Evolutionary conservation across 2,113 vertebrate species (phyloP).

Genomic region (Pseudopodoces humilis): DNA sequence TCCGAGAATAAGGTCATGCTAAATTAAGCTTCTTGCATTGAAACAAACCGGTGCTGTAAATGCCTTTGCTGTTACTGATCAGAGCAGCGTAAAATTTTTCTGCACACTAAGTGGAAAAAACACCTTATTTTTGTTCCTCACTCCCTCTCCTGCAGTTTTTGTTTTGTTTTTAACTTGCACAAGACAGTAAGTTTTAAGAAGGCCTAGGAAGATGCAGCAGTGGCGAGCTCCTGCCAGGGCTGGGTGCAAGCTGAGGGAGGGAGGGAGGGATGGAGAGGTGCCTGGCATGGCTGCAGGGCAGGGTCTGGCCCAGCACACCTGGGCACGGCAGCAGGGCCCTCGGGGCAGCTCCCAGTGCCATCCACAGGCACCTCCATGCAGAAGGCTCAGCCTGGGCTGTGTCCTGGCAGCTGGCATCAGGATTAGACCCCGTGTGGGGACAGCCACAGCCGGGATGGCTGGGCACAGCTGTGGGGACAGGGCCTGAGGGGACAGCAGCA

Average conservation of each 20-base stretch:
- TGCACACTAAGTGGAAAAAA: background rate
- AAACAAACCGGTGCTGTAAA: background rate
- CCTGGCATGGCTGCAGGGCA: accelerated
- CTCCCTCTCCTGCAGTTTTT: background rate
- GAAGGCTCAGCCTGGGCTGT: background rate
- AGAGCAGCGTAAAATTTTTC: background rate
- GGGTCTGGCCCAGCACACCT: background rate
- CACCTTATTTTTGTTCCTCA: background rate
- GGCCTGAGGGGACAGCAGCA: accelerated
- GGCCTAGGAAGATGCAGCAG: background rate
- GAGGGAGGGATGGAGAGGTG: background rate
- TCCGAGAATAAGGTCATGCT: background rate
- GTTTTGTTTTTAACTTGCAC: background rate
- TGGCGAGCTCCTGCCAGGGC: background rate
- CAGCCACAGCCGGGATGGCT: accelerated
- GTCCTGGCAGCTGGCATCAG: background rate
- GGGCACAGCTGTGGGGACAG: accelerated
- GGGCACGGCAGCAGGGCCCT: background rate
- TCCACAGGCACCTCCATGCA: background rate
- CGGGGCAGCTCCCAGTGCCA: accelerated
- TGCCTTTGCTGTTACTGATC: background rate
- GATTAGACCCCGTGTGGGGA: accelerated
- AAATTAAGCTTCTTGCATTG: background rate
- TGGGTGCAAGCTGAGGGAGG: too few relatives aligned
- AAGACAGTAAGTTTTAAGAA: background rate